Conservation (phyloP, 2,113 vertebrate genomes). For the Oreochromis tanganicae region DNA sequence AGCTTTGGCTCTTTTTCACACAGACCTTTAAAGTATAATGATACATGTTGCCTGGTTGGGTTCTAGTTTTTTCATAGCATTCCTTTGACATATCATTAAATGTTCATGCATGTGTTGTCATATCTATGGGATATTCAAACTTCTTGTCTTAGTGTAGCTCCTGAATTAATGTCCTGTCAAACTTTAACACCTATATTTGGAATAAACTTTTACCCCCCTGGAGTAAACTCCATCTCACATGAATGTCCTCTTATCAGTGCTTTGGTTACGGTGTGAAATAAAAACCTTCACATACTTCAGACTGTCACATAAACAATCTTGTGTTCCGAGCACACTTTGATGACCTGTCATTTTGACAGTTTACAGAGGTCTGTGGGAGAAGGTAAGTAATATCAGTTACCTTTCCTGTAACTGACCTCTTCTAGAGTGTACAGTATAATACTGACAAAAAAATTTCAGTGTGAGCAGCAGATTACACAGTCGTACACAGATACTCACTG, state of each 20-base stretch:
- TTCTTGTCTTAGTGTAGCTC: neutral
- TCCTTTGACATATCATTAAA: neutral
- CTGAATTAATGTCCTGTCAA: neutral
- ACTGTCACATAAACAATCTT: fast-evolving
- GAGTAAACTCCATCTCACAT: neutral
- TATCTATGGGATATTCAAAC: neutral
- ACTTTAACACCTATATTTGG: neutral
- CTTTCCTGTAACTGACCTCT: neutral
- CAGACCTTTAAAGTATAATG: conserved; percentile 31
- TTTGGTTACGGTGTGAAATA: neutral
- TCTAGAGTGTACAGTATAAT: neutral
- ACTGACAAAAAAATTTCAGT: neutral
- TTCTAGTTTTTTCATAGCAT: neutral
- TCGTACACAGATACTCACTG: neutral
- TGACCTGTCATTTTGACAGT: neutral
- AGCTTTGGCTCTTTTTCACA: conserved; percentile 19
- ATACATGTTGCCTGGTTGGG: neutral
- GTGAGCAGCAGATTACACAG: neutral
- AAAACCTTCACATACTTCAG: neutral
- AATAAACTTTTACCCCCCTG: neutral
- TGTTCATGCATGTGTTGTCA: neutral
- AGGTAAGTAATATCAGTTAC: neutral
- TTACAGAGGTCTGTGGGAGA: neutral
- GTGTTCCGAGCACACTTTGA: neutral
- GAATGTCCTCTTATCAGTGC: neutral